Conservation (phyloP, 2,888 invertebrate genomes). For the Nomada lathburiana region DNA sequence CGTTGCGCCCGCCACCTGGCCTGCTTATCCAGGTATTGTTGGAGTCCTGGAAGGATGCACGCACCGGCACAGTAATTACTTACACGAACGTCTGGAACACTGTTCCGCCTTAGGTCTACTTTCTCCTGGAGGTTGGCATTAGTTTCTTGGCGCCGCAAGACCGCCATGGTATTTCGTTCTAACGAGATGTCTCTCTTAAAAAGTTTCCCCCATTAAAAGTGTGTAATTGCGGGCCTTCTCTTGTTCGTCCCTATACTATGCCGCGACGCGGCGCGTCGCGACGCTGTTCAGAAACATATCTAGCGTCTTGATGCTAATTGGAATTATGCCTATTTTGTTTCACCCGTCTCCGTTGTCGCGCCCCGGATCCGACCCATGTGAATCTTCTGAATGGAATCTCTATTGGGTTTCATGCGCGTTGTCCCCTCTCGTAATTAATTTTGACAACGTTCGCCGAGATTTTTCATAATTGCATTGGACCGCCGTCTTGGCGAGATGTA, state of each 20-base stretch:
- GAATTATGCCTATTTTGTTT: slow-evolving; percentile 26
- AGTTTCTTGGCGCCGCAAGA: slow-evolving; percentile 28
- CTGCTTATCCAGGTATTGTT: slow-evolving; percentile 33
- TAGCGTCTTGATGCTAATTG: slow-evolving; percentile 36
- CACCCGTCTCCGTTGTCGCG: not conserved
- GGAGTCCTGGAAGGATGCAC: slow-evolving; percentile 32
- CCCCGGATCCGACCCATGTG: no score
- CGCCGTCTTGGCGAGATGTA: no score
- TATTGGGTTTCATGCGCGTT: not conserved
- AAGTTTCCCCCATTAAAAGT: slow-evolving; percentile 57
- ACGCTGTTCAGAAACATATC: slow-evolving; percentile 37
- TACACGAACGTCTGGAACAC: slow-evolving; percentile 32
- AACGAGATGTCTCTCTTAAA: slow-evolving; percentile 62
- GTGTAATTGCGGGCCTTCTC: slow-evolving; percentile 50
- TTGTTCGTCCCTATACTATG: slow-evolving; percentile 25
- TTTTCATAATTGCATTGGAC: not conserved
- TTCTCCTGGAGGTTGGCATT: slow-evolving; percentile 23
- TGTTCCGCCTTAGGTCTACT: slow-evolving; percentile 37
- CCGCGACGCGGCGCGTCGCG: not conserved
- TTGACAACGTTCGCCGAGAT: slow-evolving; percentile 2
- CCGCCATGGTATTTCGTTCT: slow-evolving; percentile 41
- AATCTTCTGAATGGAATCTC: not conserved
- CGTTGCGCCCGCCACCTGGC: not conserved
- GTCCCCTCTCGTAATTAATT: not conserved
- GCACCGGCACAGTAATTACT: slow-evolving; percentile 44